Percentiles rank a stretch among this genome's conserved stretches.
phyloP scores from a whole-genome alignment of 2,888 invertebrate species.

The Hydrotaea diabolus region DNA sequence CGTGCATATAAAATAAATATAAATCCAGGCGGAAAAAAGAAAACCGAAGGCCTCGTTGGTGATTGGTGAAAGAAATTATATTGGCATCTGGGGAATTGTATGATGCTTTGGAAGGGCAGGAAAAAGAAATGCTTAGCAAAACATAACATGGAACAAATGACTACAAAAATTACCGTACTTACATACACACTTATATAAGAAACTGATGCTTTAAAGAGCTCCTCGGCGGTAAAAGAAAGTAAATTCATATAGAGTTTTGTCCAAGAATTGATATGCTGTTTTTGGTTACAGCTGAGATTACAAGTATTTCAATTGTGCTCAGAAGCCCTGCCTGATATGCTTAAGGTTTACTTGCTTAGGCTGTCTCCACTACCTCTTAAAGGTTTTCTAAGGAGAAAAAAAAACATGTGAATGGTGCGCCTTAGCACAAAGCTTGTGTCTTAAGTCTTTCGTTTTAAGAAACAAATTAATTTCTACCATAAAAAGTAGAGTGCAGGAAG shows the following conservation, averaged over 20 bases:
- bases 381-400: too few relatives aligned
- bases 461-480: neutral
- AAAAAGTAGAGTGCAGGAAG: too few relatives aligned
- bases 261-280: neutral
- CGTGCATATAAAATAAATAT: conserved; percentile 15
- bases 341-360: too few relatives aligned
- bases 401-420: too few relatives aligned
- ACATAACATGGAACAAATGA: conserved; percentile 5
- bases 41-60: neutral
- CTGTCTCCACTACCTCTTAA: too few relatives aligned
- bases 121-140: conserved; percentile 6
- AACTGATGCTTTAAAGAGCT: neutral
- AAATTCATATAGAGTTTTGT: neutral
- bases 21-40: neutral
- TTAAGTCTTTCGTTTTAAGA: neutral
- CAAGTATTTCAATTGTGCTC: too few relatives aligned
- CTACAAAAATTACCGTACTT: neutral
- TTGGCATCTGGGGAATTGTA: conserved; percentile 55
- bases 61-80: conserved; percentile 34
- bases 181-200: neutral
- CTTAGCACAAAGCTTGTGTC: neutral
- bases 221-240: conserved; percentile 6
- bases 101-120: neutral
- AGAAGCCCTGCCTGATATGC: too few relatives aligned
- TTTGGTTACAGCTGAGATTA: conserved; percentile 9